Evolutionary conservation across 2,888 invertebrate species (phyloP), one percentile per base, ranked within the genome.

Genomic region (Gastrophysa polygoni): DNA sequence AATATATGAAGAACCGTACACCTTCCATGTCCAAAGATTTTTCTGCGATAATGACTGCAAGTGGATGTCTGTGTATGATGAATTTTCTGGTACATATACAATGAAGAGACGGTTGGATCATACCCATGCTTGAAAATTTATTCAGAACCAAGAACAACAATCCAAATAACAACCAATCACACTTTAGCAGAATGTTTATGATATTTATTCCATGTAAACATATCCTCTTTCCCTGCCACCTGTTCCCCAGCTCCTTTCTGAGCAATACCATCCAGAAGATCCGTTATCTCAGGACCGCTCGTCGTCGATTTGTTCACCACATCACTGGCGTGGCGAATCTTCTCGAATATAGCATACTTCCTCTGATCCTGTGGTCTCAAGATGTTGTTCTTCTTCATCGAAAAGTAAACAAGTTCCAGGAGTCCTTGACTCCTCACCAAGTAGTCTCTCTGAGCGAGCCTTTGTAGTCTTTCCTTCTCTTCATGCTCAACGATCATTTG

Each of bases 361-460:
- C 85, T 83, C 76, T 89, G 87, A 71, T 89, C 89, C 64, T 87
- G 86, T 1, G 87, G 85, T 68, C 88, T 81, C 56, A 90, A 76
- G 1, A 86, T 87, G 59, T 88, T 88, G 81, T 89, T 88, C 77
- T 86, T 86, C 77, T 88, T 88, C 87, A 90, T 86, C 0, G 87
- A 86, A 72, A 86, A 82, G 75, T 89, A 89, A 63, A 89, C 87
- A 78, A 87, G 85, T 73, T 90, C 88, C 52, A 90, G 77, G 77
- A 91, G 85, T 43, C 91, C 89, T 69, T 88, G 87, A 77, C 89
- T 90, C 56, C 88, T 83, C 17, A 91, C 85, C 51, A 91, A 81
- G 77, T 87, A 88, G 73, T 90, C 89, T 47, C 91, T 81, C 76
- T 91, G 89, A 7, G 88, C 87, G 65, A 91, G 77, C 63, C 84